These are phyloP conservation scores for Mesopsocus fuscifrons DNA, from an alignment of 2,888 invertebrate genomes.

Conservation along the genomic window DNA sequence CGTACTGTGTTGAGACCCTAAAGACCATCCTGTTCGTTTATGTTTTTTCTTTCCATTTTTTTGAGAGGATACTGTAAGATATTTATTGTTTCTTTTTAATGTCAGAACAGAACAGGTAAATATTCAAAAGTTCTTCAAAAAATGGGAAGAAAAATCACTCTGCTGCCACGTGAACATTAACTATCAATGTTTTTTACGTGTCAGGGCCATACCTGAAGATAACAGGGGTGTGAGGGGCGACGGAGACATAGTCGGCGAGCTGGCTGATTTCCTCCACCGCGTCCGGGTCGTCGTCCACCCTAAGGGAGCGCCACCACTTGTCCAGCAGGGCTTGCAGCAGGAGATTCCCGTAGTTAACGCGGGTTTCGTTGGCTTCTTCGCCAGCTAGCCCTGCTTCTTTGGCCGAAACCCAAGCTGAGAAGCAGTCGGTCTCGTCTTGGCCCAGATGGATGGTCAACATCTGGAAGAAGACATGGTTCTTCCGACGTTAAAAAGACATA, in stretches of 20 bases:
- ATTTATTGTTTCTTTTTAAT: too few species aligned
- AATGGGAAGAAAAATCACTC: too few species aligned
- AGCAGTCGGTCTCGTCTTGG: slow-evolving; percentile 94
- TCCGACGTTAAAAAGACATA: too few species aligned
- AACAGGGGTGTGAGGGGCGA: slow-evolving; percentile 89
- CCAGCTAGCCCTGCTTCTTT: slow-evolving; percentile 77
- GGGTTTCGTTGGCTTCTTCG: slow-evolving; percentile 54
- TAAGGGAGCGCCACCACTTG: slow-evolving; percentile 68
- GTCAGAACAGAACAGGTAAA: too few species aligned
- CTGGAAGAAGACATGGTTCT: too few species aligned
- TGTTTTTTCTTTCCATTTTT: too few species aligned
- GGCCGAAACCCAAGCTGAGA: slow-evolving; percentile 96
- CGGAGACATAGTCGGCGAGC: slow-evolving; percentile 50
- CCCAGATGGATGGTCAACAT: slow-evolving; percentile 94
- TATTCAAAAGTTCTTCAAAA: too few species aligned
- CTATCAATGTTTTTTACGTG: too few species aligned
- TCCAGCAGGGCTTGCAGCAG: slow-evolving; percentile 86
- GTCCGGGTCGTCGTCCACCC: slow-evolving; percentile 50
- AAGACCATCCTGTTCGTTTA: too few species aligned
- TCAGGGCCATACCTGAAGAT: slow-evolving; percentile 90
- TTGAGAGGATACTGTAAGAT: too few species aligned
- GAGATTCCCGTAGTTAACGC: slow-evolving; percentile 89
- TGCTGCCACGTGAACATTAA: too few species aligned
- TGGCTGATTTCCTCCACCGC: slow-evolving; percentile 34
- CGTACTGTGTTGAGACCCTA: too few species aligned